Evolutionary conservation across 2,888 invertebrate genomes (phyloP), one percentile per base, ranked within the genome.

Genomic region (Metalampra italica): DNA sequence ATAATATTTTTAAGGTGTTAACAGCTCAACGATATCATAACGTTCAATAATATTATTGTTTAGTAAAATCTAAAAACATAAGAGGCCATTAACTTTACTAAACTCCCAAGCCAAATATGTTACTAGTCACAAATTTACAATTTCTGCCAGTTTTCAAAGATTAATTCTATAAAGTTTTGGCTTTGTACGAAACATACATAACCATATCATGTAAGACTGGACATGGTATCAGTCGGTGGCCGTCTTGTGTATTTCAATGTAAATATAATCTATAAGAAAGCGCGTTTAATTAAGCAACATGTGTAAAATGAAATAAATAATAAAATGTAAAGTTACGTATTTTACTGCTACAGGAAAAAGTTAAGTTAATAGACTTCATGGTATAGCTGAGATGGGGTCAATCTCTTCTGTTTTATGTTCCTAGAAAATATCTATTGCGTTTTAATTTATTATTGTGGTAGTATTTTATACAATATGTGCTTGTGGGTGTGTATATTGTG

Each of bases 241-340:
- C 81, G 69, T 70, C 66, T 65, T 81, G 83, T 84, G 85, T 79
- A 85, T 85, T 83, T 66, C 67, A 59, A 59, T 89, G 88, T 89
- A 88, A 82, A 89, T 88, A 89, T 86, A 74, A 66, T 9, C 59
- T 58, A 37, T 83, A 84, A 86, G 82, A 55, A 64, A 77, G 71
- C 72, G 78, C 76, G 77, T 86, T 79, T 83, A 74, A 78, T 77
- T 82, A 81, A 81, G 73, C 69, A 84, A 85, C 83, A 83, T 82
- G 87, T 88, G 88, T 89, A 88, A 83, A 88, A 88, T 85, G 71
- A 82, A 88, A 86, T 88, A 89, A 89, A 89, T 88, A 88, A 89
- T 82, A 83, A 87, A 87, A 86, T 64, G 80, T 80, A 82, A 59
- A n/a, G 22, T 22, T 22, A 22, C 5, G 22, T 3, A 2, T 22